These are phyloP conservation scores for Polypterus senegalus DNA, from an alignment of 2,113 vertebrate genomes.

Conservation along the genomic window DNA sequence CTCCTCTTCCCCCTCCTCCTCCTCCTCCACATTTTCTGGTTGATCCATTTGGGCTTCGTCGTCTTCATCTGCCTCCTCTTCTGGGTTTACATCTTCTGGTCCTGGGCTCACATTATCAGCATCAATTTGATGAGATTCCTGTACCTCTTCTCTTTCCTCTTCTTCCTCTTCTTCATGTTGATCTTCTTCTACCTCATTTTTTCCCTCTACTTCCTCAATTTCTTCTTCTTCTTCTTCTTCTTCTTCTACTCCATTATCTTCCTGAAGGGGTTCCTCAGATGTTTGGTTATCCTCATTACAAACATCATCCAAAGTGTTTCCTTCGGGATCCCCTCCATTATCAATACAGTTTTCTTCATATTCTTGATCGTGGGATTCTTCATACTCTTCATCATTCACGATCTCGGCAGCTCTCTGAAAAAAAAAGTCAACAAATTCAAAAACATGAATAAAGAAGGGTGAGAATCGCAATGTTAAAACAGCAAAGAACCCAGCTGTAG, in stretches of 20 bases:
- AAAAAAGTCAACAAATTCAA: neutral
- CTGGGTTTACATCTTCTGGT: neutral
- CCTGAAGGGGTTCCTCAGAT: constrained; percentile 4
- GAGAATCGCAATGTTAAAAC: too few relatives aligned
- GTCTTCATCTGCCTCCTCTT: neutral
- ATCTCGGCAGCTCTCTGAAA: constrained; percentile 54
- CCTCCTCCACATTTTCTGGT: neutral
- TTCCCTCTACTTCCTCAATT: constrained; percentile 16
- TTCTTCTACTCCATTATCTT: constrained; percentile 29
- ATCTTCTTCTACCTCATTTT: neutral
- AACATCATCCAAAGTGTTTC: neutral
- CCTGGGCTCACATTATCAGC: neutral
- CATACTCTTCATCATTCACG: constrained; percentile 54
- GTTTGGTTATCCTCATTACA: neutral
- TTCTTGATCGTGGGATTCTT: constrained; percentile 14
- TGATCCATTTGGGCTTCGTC: neutral
- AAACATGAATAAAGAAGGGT: too few relatives aligned
- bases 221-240: constrained; percentile 26
- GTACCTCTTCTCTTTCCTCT: constrained; percentile 1
- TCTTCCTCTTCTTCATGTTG: neutral
- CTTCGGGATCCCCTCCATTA: neutral
- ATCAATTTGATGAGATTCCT: neutral
- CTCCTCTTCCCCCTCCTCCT: too few relatives aligned
- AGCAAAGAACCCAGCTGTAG: too few relatives aligned
- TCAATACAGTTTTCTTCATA: neutral